These are phyloP conservation scores for Heliconius sara DNA, from an alignment of 2,888 invertebrate species.

Conservation along the genomic window DNA sequence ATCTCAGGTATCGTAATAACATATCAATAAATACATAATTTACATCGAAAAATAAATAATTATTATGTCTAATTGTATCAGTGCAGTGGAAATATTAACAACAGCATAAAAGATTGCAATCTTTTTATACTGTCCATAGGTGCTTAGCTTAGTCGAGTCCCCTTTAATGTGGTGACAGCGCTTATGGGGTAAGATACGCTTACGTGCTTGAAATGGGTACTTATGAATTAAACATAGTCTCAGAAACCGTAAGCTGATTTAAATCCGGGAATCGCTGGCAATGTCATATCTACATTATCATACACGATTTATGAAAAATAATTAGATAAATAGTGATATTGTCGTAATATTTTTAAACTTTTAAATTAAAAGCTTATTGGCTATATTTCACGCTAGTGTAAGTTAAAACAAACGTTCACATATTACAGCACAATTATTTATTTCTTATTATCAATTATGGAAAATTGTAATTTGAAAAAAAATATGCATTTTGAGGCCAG, in stretches of 20 bases:
- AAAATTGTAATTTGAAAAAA: no score
- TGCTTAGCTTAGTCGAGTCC: conserved; percentile 29
- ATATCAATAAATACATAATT: not conserved
- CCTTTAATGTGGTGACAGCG: conserved; percentile 40
- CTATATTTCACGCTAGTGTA: not conserved
- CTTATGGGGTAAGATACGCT: conserved; percentile 30
- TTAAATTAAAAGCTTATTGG: not conserved
- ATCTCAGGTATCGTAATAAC: no score
- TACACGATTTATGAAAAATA: conserved; percentile 8
- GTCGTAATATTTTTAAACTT: not conserved
- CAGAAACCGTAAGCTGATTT: conserved; percentile 27
- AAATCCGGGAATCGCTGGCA: conserved; percentile 9
- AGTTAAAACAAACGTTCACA: not conserved
- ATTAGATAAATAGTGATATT: not conserved
- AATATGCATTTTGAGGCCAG: no score
- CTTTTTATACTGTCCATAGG: conserved; percentile 3
- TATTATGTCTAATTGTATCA: no score
- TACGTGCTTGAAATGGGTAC: conserved; percentile 32
- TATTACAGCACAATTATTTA: no score
- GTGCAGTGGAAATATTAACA: not conserved
- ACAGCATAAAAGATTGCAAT: conserved; percentile 7
- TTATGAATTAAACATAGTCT: conserved; percentile 44
- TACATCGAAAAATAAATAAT: no score
- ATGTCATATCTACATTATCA: not conserved
- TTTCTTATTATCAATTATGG: no score